Percentiles rank a stretch among this genome's conserved stretches.
Evolutionary conservation across 2,888 invertebrate genomes (phyloP).

Genomic region (Tholera decimalis): DNA sequence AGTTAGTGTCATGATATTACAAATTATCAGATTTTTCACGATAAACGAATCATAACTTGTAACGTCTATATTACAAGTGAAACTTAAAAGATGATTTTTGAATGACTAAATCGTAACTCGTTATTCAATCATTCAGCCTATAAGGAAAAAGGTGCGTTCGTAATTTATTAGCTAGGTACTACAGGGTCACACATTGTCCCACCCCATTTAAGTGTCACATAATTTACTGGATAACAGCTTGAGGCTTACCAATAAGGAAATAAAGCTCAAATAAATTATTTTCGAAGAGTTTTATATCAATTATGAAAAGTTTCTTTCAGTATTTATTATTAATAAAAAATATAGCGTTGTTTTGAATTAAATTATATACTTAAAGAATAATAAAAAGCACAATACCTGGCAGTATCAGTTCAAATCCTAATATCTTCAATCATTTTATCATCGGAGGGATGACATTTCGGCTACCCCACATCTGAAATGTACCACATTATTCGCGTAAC

Average conservation of each 20-base stretch:
- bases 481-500: constrained; percentile 79
- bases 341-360: constrained; percentile 1
- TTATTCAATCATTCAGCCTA: constrained; percentile 14
- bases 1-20: too few species aligned
- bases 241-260: neutral
- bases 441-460: constrained; percentile 72
- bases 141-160: constrained; percentile 22
- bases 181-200: constrained; percentile 34
- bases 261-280: constrained; percentile 1
- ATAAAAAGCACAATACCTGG: constrained; percentile 72
- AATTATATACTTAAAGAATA: constrained; percentile 22
- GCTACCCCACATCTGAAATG: constrained; percentile 80
- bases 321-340: too few species aligned
- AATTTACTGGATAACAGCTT: constrained; percentile 37
- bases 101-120: neutral
- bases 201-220: constrained; percentile 51
- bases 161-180: constrained; percentile 42
- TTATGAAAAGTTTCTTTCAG: constrained; percentile 4
- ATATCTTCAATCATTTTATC: constrained; percentile 78
- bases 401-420: constrained; percentile 71
- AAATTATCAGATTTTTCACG: too few species aligned
- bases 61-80: too few species aligned
- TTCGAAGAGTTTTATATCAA: neutral
- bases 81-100: too few species aligned
- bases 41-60: too few species aligned